Percentiles rank a stretch among this genome's conserved stretches.
phyloP scores from a whole-genome alignment of 2,113 vertebrate species.

The Pseudolaguvia tuberculata region DNA sequence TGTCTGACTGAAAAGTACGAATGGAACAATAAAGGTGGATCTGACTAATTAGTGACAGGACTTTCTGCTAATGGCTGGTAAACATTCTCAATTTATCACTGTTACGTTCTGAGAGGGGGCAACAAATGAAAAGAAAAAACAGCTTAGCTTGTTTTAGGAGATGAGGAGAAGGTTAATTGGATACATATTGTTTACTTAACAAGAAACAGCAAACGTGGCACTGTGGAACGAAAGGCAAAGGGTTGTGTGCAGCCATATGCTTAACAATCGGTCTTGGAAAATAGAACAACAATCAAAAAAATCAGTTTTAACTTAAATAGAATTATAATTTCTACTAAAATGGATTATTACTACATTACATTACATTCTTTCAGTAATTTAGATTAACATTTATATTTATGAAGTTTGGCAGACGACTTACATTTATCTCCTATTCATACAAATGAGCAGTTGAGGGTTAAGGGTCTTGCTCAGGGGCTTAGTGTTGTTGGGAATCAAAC shows the following conservation, averaged over 20 bases:
- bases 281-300: background rate
- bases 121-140: constrained; percentile 75
- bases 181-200: constrained; percentile 47
- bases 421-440: too few species aligned
- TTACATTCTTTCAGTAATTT: too few species aligned
- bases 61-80: constrained; percentile 96
- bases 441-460: too few species aligned
- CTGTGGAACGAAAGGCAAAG: constrained; percentile 1
- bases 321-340: too few species aligned
- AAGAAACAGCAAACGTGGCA: constrained; percentile 83
- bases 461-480: too few species aligned
- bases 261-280: background rate
- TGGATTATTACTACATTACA: too few species aligned
- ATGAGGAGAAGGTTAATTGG: constrained; percentile 70
- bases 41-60: constrained; percentile 95
- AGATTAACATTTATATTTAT: too few species aligned
- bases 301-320: too few species aligned
- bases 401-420: too few species aligned
- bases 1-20: constrained; percentile 94
- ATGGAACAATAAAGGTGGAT: constrained; percentile 99
- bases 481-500: too few species aligned
- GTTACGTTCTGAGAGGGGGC: constrained; percentile 72
- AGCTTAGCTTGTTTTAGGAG: constrained; percentile 80
- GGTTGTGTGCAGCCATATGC: background rate
- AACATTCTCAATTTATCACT: constrained; percentile 94